These are phyloP conservation scores for Apodemia duryi DNA, from an alignment of 2,888 invertebrate genomes.

Conservation along the genomic window DNA sequence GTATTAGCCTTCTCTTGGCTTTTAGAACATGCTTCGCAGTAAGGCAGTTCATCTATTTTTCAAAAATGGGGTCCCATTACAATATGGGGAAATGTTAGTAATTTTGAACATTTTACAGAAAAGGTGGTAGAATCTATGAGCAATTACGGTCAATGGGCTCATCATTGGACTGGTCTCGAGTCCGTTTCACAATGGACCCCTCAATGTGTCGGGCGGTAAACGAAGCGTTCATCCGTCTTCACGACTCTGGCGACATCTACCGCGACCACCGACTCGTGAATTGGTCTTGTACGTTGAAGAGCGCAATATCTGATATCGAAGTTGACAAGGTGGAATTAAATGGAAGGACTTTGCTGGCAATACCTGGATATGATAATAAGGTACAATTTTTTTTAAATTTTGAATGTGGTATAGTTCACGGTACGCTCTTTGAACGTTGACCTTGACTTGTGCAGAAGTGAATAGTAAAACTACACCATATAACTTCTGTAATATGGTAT, in stretches of 20 bases:
- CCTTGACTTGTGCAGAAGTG: too few species aligned
- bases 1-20: too few species aligned
- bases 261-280: conserved; percentile 96
- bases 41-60: too few species aligned
- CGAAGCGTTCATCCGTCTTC: conserved; percentile 95
- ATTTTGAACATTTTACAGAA: conserved; percentile 68
- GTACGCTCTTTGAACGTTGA: too few species aligned
- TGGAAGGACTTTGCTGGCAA: conserved; percentile 90
- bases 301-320: conserved; percentile 99
- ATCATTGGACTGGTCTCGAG: conserved; percentile 96
- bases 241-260: conserved; percentile 93
- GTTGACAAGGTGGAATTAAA: conserved; percentile 95
- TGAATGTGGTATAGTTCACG: too few species aligned
- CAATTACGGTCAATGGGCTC: conserved; percentile 94
- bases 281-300: conserved; percentile 98
- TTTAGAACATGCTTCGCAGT: too few species aligned
- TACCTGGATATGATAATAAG: conserved; percentile 94
- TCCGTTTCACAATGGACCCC: conserved; percentile 98
- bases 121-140: conserved; percentile 85
- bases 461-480: too few species aligned
- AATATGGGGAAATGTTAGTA: too few species aligned
- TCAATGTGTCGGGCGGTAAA: conserved; percentile 92
- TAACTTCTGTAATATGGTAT: too few species aligned
- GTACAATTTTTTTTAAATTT: conserved; percentile 35
- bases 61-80: too few species aligned